Evolutionary conservation across 1,140 invertebrate species (phyloP).

Genomic region (Pogonus chalceus): DNA sequence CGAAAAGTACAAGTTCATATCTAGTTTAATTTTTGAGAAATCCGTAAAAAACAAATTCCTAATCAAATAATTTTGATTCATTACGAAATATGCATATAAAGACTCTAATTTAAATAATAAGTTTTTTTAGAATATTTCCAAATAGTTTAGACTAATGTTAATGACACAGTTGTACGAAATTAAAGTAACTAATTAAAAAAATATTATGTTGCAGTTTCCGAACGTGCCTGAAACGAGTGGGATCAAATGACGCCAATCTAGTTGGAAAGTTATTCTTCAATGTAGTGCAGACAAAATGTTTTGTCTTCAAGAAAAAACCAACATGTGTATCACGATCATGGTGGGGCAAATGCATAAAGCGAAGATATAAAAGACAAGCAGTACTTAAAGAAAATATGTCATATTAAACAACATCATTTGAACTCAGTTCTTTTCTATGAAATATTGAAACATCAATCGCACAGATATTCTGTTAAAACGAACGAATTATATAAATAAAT

Average conservation of each 20-base stretch:
- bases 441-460: neutral
- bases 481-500: too few relatives aligned
- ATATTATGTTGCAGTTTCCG: constrained; percentile 74
- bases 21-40: too few relatives aligned
- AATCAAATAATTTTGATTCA: too few relatives aligned
- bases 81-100: too few relatives aligned
- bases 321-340: constrained; percentile 64
- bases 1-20: too few relatives aligned
- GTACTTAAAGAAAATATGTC: constrained; percentile 61
- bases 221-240: constrained; percentile 78
- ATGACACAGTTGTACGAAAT: too few relatives aligned
- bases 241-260: constrained; percentile 73
- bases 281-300: constrained; percentile 84
- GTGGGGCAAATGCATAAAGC: constrained; percentile 73
- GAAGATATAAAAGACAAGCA: constrained; percentile 59
- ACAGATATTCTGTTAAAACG: too few relatives aligned
- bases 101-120: too few relatives aligned
- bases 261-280: constrained; percentile 93
- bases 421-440: neutral
- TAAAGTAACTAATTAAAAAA: too few relatives aligned
- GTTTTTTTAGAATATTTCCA: too few relatives aligned
- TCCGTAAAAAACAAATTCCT: too few relatives aligned
- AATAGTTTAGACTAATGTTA: too few relatives aligned
- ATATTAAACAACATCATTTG: constrained; percentile 38
- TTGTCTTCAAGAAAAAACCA: constrained; percentile 68